Evolutionary conservation across 2,888 invertebrate species (phyloP), one percentile per base, ranked within the genome.

Genomic region (Nebria brevicollis): DNA sequence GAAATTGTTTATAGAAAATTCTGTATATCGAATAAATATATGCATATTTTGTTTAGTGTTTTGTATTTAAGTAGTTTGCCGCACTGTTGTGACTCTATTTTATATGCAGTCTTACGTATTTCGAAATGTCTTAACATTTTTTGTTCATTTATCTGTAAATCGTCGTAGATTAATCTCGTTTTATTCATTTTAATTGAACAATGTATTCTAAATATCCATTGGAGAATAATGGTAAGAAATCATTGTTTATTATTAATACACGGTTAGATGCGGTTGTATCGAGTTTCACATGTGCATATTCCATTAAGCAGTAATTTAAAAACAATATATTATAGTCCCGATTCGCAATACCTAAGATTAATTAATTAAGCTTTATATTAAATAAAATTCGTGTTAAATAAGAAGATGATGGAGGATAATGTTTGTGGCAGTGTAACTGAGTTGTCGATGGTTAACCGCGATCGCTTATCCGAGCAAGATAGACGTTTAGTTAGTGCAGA

Each of bases 391-490:
- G 70, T 34, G 70, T 70, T 26, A 25, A 75, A 25, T 43, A 15
- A 11, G 15, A 75, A 3, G 54, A 80, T 64, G 74, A 82, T 72
- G 70, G 75, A 15, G 83, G 84, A 87, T 86, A 88, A 88, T 87
- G 87, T 88, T 88, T 76, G 75, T 43, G 77, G 20, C n/a, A 66
- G 20, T 34, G 85, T 91, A 77, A 93, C 92, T 86, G 87, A 87
- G 65, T 87, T 94, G n/a, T 90, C 92, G 0, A 89, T 89, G 0
- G 92, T 92, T 75, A 95, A 95, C 85, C 91, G 90, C 72, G 88
- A 89, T 68, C 92, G 91, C 82, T 90, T 97, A 65, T 89, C 91
- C 66, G 90, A 90, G 1, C 96, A 97, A 89, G 93, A 97, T 87
- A 90, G 90, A 0, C 91, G 93, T 1, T 85, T 94, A 43, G 92